Evolutionary conservation across 2,888 invertebrate species (phyloP).

Genomic region (Dinocampus coccinellae): DNA sequence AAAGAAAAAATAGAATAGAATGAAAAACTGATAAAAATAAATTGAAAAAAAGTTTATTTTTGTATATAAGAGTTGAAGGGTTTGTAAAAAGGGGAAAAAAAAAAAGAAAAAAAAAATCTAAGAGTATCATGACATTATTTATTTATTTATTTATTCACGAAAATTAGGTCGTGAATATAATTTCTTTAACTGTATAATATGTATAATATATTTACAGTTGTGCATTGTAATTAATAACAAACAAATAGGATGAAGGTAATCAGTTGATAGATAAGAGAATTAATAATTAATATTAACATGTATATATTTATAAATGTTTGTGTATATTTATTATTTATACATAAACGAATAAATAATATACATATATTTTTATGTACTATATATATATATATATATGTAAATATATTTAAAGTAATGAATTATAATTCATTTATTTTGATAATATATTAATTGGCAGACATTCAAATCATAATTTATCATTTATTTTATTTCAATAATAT

Average conservation of each 20-base stretch:
- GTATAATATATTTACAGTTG: constrained; percentile 52
- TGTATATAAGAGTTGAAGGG: neutral
- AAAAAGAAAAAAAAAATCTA: too few species aligned
- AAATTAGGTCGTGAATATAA: constrained; percentile 49
- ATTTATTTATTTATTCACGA: constrained; percentile 53
- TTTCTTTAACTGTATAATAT: constrained; percentile 12
- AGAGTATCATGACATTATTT: constrained; percentile 51
- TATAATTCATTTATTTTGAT: neutral
- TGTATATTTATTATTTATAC: neutral
- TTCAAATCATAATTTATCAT: neutral
- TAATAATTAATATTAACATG: constrained; percentile 40
- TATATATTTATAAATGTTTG: neutral
- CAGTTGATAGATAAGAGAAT: constrained; percentile 51
- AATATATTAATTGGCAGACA: neutral
- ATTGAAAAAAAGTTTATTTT: neutral
- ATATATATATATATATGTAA: neutral
- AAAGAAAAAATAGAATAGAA: neutral
- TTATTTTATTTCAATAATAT: neutral
- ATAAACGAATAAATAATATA: neutral
- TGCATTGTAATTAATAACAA: constrained; percentile 62
- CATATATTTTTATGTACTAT: neutral
- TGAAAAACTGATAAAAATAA: neutral
- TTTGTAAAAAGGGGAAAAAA: too few species aligned
- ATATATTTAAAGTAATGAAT: neutral
- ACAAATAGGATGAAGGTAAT: constrained; percentile 53